Percentiles rank a stretch among this genome's conserved stretches.
phyloP scores from a whole-genome alignment of 1,140 invertebrate species.

The Tetramorium parvispinum region DNA sequence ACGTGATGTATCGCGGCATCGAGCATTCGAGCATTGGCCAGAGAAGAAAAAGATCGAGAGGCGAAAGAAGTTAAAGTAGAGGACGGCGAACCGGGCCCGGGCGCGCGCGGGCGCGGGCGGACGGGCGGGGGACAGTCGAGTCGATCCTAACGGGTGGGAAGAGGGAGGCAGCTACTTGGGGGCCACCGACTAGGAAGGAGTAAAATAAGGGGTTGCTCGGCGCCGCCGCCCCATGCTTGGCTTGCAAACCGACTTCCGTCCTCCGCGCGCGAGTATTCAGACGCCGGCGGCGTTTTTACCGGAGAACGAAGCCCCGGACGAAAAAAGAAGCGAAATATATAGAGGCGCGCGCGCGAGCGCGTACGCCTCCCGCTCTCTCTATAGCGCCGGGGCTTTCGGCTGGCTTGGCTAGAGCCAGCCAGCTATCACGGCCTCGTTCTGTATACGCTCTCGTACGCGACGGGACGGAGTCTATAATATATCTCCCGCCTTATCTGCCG shows the following conservation, averaged over 20 bases:
- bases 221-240: constrained; percentile 84
- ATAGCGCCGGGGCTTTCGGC: constrained; percentile 24
- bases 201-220: constrained; percentile 84
- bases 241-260: constrained; percentile 86
- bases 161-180: constrained; percentile 61
- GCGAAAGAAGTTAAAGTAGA: constrained; percentile 58
- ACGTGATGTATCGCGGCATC: constrained; percentile 82
- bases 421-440: constrained; percentile 64
- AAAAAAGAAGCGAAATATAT: constrained; percentile 70
- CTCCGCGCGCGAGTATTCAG: constrained; percentile 84
- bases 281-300: constrained; percentile 81
- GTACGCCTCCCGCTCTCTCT: constrained; percentile 35
- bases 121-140: constrained; percentile 16
- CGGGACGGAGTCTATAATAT: constrained; percentile 83
- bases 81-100: constrained; percentile 30
- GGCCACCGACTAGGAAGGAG: constrained; percentile 73
- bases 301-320: constrained; percentile 27
- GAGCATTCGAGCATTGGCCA: constrained; percentile 78
- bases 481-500: constrained; percentile 85
- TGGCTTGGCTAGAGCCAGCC: constrained; percentile 45
- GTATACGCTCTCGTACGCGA: constrained; percentile 67
- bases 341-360: constrained; percentile 44
- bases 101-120: constrained; percentile 3
- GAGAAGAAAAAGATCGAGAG: constrained; percentile 59
- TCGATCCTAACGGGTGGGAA: constrained; percentile 15